phyloP scores from a whole-genome alignment of 2,797 vertebrate species.

The Stomatorhinus walkeri region DNA sequence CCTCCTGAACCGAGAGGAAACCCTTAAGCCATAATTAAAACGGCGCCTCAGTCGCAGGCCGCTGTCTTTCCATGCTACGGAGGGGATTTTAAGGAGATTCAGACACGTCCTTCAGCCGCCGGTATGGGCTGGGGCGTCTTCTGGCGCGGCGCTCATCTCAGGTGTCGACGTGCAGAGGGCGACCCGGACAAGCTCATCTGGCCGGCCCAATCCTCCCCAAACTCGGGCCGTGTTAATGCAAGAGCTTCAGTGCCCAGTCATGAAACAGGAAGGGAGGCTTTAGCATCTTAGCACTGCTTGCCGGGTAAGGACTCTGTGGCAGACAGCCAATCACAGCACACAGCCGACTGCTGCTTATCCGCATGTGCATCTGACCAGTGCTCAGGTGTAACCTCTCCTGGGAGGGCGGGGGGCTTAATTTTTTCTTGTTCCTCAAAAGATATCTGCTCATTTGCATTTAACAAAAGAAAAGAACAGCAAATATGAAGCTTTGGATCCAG shows the following conservation, averaged over 20 bases:
- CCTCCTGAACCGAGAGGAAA: constrained; percentile 10
- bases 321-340: background rate
- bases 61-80: constrained; percentile 14
- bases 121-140: background rate
- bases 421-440: background rate
- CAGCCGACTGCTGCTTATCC: background rate
- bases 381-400: constrained; percentile 1
- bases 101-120: background rate
- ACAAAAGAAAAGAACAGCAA: background rate
- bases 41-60: background rate
- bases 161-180: background rate
- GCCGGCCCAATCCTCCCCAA: constrained; percentile 15
- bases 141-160: background rate
- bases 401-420: background rate
- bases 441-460: constrained; percentile 1
- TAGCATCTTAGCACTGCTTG: background rate
- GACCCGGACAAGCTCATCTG: background rate
- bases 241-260: constrained; percentile 56
- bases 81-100: background rate
- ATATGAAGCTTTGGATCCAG: background rate
- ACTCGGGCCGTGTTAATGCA: constrained; percentile 60
- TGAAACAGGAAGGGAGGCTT: constrained; percentile 43
- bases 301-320: background rate
- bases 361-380: background rate
- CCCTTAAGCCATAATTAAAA: constrained; percentile 25